Base-by-base conservation (phyloP, 2,797 vertebrate species). In the Discoglossus pictus region DNA sequence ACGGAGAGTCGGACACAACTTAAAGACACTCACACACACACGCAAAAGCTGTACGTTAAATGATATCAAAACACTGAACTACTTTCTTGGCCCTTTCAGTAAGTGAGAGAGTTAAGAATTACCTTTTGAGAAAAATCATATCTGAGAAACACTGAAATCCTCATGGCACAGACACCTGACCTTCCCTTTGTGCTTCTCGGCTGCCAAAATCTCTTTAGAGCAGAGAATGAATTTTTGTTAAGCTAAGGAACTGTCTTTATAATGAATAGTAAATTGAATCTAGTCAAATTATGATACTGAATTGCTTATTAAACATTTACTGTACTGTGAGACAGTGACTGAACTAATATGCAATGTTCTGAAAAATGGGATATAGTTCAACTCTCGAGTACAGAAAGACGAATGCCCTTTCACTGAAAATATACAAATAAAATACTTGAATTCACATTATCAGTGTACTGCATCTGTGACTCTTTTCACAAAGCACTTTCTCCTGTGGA, bases 261-360 rank as follows among this genome's bases (percentile, higher is more conserved):
- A 56, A 56, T 38, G 31, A 66, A 56, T 48, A 56, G 34, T 47
- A 66, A 66, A 56, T 66, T 56, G 40, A 48, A 48, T 47, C 63
- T 56, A 54, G 34, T 55, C 40, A 46, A 55, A 65, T 55, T 47
- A 39, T 39, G 34, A 31, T 56, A 39, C 52, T 47, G 43, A 56
- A 58, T 39, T 50, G 63, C 63, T 56, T 58, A 66, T 66, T 48
- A 66, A 66, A 66, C 63, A 58, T 66, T 66, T 66, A 66, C 43
- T 66, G 63, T 43, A 36, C 52, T 40, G 46, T 48, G 43, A 65
- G 8, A 47, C 42, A 56, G 20, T 56, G 35, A 56, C 36, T 6
- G 63, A 47, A 47, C 6, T 23, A 20, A 47, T 47, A 47, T 21
- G 44, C 44, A 47, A 11, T 7, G 34, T 47, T 55, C 25, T 56